Base-by-base conservation (phyloP, 2,888 invertebrate species). In the Pandemis corylana region DNA sequence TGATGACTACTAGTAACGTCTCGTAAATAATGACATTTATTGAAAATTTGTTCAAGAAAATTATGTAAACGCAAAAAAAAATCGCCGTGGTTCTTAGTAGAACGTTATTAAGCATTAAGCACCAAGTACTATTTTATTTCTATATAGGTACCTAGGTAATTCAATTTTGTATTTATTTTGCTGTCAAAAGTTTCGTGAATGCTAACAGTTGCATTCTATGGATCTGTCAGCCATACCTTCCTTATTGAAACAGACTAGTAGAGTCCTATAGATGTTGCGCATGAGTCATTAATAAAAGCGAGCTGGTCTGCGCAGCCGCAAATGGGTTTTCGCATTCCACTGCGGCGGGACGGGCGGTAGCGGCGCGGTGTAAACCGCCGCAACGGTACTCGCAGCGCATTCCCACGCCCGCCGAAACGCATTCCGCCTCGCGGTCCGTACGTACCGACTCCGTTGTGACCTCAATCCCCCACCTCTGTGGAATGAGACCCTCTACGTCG, bases 361-460 rank as follows among this genome's bases (percentile, higher is more conserved):
- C 82, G 83, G 82, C 80, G 85, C 83, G 84, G 83, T 80, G 85
- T 84, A 83, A 86, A 85, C 85, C 86, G 87, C 83, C 87, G 81
- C 91, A 94, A 94, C 94, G 94, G 94, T 94, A 94, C 93, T 92
- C 87, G 82, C 86, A 88, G 90, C 91, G 89, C 93, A 92, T 93
- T 93, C 92, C 90, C 92, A 93, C 90, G 80, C 75, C 72, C 66
- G 75, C 76, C 90, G 87, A 86, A 85, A 89, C 90, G 89, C 91
- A 92, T 92, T 91, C 91, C 93, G 89, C 87, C 83, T 86, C 81
- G 81, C 82, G 78, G 75, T 66, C 76, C 72, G 72, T 76, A 73
- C 81, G 72, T 80, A 79, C 85, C 79, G 78, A 79, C 85, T 81
- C 84, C 83, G 83, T 82, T 83, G 83, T 80, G 90, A 90, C 90